phyloP scores from a whole-genome alignment of 2,888 invertebrate genomes.

The Mycogona germanica region DNA sequence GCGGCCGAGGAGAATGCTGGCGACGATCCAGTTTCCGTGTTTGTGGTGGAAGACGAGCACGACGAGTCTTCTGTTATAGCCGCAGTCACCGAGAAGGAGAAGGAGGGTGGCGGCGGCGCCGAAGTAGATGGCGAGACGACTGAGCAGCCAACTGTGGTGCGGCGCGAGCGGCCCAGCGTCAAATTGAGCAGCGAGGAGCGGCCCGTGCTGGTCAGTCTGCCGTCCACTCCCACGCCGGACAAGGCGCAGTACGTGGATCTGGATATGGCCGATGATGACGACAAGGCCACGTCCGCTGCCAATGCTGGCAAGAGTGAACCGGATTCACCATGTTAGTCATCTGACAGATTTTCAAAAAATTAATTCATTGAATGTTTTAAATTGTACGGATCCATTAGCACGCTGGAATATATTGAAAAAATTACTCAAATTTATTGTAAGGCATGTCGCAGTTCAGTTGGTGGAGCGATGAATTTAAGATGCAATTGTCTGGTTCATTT shows the following conservation, averaged over 20 bases:
- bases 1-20: too few relatives aligned
- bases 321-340: not conserved
- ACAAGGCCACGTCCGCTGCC: not conserved
- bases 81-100: too few relatives aligned
- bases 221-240: slow-evolving; percentile 12
- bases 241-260: slow-evolving; percentile 3
- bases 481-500: too few relatives aligned
- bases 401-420: too few relatives aligned
- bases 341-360: not conserved
- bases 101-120: not conserved
- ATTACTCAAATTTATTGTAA: too few relatives aligned
- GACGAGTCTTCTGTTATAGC: too few relatives aligned
- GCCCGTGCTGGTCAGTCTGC: slow-evolving; percentile 13
- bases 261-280: too few relatives aligned
- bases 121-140: not conserved
- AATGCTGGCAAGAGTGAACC: not conserved
- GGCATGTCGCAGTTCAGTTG: too few relatives aligned
- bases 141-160: not conserved
- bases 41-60: too few relatives aligned
- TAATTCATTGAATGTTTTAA: not conserved
- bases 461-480: too few relatives aligned
- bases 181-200: slow-evolving; percentile 2
- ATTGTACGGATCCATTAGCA: not conserved
- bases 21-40: too few relatives aligned
- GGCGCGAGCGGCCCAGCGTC: not conserved